Conservation (phyloP, 2,797 vertebrate species). For the Takifugu ocellatus region DNA sequence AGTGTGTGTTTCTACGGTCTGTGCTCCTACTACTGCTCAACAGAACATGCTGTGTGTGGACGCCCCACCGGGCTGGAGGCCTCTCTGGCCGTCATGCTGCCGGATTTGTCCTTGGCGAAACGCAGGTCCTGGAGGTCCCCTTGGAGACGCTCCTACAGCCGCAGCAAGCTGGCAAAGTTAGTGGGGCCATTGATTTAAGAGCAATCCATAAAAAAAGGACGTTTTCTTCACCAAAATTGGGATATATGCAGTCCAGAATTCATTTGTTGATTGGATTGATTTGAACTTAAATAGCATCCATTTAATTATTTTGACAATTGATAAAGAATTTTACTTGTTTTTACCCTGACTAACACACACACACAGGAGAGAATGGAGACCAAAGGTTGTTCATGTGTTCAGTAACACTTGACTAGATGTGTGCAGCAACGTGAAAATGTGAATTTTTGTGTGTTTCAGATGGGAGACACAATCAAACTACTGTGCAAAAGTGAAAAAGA, state of each 20-base stretch:
- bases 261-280: too few species aligned
- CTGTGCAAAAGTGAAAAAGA: slow-evolving; percentile 75
- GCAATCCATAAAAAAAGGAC: too few species aligned
- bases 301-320: too few species aligned
- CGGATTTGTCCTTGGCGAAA: slow-evolving; percentile 81
- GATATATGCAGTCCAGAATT: too few species aligned
- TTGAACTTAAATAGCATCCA: too few species aligned
- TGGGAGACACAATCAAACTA: slow-evolving; percentile 78
- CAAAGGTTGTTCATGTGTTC: too few species aligned
- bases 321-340: too few species aligned
- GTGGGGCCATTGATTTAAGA: slow-evolving; percentile 18
- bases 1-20: slow-evolving; percentile 89
- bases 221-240: too few species aligned
- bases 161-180: slow-evolving; percentile 80
- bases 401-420: too few species aligned
- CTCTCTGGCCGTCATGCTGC: slow-evolving; percentile 84
- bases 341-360: too few species aligned
- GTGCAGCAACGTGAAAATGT: too few species aligned
- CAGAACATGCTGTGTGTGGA: slow-evolving; percentile 86
- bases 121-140: slow-evolving; percentile 89
- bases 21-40: slow-evolving; percentile 90
- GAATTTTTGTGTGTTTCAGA: slow-evolving; percentile 41
- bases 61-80: slow-evolving; percentile 83
- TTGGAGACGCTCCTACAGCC: slow-evolving; percentile 90
- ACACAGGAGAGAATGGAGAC: too few species aligned